Evolutionary conservation across 2,888 invertebrate genomes (phyloP).

Genomic region (Lepidochrysops patricia): DNA sequence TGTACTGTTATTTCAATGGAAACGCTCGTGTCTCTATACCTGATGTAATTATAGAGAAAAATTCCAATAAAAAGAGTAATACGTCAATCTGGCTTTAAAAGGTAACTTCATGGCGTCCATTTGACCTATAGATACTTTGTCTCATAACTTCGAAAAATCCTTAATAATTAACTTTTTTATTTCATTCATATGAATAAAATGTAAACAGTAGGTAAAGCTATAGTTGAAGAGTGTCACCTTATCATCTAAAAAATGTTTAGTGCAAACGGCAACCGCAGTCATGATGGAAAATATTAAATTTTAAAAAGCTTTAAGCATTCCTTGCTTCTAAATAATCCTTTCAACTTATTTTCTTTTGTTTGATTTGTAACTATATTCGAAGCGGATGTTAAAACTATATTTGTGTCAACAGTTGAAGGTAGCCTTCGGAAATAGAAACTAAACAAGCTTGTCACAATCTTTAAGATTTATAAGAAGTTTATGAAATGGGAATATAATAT

Average conservation of each 20-base stretch:
- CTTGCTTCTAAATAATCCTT: not conserved
- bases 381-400: constrained; percentile 9
- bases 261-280: too few species aligned
- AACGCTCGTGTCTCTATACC: not conserved
- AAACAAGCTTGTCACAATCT: not conserved
- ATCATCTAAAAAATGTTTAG: too few species aligned
- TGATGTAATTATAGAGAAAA: not conserved
- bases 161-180: too few species aligned
- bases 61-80: not conserved
- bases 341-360: not conserved
- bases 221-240: too few species aligned
- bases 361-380: not conserved
- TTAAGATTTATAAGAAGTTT: not conserved
- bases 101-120: not conserved
- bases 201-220: too few species aligned
- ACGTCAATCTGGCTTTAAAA: not conserved
- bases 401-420: constrained; percentile 1
- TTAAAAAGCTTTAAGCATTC: not conserved
- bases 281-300: too few species aligned
- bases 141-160: not conserved
- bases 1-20: constrained; percentile 1
- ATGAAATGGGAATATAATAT: too few species aligned
- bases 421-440: constrained; percentile 8
- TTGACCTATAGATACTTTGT: not conserved
- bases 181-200: too few species aligned